Evolutionary conservation across 2,888 invertebrate species (phyloP).

Genomic region (Quadroppia sp.): DNA sequence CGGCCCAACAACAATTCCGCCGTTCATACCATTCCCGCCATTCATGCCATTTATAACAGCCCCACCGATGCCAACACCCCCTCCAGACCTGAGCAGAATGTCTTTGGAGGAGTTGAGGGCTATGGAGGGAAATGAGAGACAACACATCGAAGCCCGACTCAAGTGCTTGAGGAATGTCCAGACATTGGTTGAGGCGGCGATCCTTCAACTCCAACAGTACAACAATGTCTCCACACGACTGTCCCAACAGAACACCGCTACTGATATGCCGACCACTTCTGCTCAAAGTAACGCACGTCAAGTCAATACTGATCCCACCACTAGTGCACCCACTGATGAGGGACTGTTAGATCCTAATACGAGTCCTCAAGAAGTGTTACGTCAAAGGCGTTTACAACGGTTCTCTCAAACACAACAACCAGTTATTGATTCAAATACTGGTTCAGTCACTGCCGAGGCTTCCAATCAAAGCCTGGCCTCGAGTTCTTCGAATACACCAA

Average conservation of each 20-base stretch:
- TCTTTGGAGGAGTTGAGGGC: conserved; percentile 75
- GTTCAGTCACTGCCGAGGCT: neutral
- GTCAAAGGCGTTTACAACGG: conserved; percentile 40
- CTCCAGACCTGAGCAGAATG: conserved; percentile 62
- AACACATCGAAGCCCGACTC: conserved; percentile 83
- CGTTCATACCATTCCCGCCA: conserved; percentile 55
- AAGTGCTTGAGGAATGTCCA: conserved; percentile 78
- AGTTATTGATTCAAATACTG: neutral
- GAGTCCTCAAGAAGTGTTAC: conserved; percentile 33
- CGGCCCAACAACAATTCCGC: conserved; percentile 30
- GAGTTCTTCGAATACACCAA: neutral
- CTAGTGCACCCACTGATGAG: neutral
- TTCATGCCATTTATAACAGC: conserved; percentile 54
- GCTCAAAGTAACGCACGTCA: neutral
- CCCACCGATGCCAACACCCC: conserved; percentile 51
- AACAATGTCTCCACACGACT: conserved; percentile 49
- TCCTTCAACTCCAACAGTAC: conserved; percentile 91
- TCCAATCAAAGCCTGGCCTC: neutral
- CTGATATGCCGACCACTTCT: neutral
- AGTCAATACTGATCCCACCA: neutral
- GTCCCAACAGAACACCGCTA: neutral
- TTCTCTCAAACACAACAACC: conserved; percentile 32
- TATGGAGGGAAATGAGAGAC: conserved; percentile 83
- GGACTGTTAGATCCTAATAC: neutral
- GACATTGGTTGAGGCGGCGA: conserved; percentile 85